Evolutionary conservation across 2,113 vertebrate species (phyloP), one percentile per base, ranked within the genome.

Genomic region (Microcebus ravelobensis): DNA sequence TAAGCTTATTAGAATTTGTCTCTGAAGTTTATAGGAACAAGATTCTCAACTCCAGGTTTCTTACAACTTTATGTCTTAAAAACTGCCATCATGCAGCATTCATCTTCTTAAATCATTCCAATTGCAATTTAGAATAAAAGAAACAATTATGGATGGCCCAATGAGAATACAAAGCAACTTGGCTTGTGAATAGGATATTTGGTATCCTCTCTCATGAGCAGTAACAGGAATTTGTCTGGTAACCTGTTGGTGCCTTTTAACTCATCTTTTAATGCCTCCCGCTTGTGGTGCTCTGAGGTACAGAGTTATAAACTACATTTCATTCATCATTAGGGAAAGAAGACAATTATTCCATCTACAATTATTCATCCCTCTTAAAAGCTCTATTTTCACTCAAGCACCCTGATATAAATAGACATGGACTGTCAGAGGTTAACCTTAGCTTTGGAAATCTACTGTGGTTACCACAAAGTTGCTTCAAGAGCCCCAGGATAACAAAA

Each of bases 401-500:
- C 39, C 73, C 39, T 55, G 65, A 39, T n/a, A 36, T 14, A 81
- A 87, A 85, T 8, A 65, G 92, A 61, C 6, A 36, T 45, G 13
- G 83, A 73, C 23, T 17, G 25, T 12, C 17, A 0, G 5, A 92
- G 52, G 20, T 90, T 67, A n/a, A 63, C 36, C 21, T 90, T 6
- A 74, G 12, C 76, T 12, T 92, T 42, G 61, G 34, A 52, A 90
- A 36, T 95, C 87, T 50, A 27, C 61, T 8, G 23, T 36, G 2
- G 13, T 14, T 15, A 13, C 93, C 34, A 29, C 65, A 36, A 50
- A 94, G 17, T 29, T 74, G 83, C 84, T 92, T 39, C 59, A 87
- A 42, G 52, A 81, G 31, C 73, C 92, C 42, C 42, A 0, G 68
- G 45, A 76, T 95, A 97, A 96, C 31, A 93, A 84, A 97, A 34